A percentile compares a stretch with the other conserved stretches of the same genome.
Evolutionary conservation across 92 coral and sea anemone genomes (phyloP).

Genomic region (Siderastrea radians): DNA sequence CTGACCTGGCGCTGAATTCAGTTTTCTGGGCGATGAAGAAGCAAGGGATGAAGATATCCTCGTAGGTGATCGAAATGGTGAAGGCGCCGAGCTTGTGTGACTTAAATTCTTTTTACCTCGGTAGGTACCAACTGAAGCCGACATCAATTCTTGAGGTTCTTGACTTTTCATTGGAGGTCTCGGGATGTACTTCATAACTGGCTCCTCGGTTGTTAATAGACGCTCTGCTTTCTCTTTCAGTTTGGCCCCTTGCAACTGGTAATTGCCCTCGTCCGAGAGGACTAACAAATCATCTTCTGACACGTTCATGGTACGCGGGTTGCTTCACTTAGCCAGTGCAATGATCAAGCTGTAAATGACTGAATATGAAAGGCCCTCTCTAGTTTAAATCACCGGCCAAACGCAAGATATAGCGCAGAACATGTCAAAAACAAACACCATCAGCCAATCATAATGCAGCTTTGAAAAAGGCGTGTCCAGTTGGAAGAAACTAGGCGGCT

Average conservation of each 20-base stretch:
- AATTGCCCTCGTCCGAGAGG: neutral
- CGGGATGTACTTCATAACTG: neutral
- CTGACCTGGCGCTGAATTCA: slow-evolving; percentile 6
- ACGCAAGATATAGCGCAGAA: neutral
- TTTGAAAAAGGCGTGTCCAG: neutral
- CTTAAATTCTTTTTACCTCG: neutral
- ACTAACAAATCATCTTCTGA: neutral
- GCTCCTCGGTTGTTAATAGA: neutral
- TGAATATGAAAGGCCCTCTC: no score
- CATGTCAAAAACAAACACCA: neutral
- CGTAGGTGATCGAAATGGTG: neutral
- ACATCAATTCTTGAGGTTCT: neutral
- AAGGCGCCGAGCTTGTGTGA: neutral
- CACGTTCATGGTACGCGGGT: neutral
- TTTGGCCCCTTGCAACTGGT: neutral
- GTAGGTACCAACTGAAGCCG: neutral
- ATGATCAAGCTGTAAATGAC: neutral
- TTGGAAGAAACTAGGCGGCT: neutral
- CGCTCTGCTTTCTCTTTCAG: neutral
- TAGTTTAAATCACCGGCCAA: neutral
- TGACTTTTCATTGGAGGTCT: neutral
- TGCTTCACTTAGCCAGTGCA: neutral
- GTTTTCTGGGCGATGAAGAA: neutral
- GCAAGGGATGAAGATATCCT: neutral
- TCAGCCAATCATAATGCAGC: neutral